phyloP scores from a whole-genome alignment of 2,888 invertebrate genomes.

The Hyppa rectilinea region DNA sequence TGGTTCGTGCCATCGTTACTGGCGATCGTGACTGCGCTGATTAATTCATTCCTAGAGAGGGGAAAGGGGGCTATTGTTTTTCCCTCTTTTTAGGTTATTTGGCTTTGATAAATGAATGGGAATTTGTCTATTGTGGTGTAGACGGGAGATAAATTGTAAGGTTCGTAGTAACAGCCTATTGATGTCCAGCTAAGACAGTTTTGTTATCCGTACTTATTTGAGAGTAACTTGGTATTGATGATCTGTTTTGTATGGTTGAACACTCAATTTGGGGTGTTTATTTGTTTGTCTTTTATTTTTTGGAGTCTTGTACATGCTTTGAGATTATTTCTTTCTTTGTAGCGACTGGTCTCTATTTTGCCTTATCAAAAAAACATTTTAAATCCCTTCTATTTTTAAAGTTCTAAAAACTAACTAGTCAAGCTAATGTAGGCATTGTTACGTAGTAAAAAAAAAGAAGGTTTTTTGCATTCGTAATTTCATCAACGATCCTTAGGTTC shows the following conservation, averaged over 20 bases:
- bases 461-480: not conserved
- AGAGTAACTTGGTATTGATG: slow-evolving; percentile 44
- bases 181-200: slow-evolving; percentile 57
- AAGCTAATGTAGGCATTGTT: not conserved
- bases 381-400: not conserved
- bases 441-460: too few relatives aligned
- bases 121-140: slow-evolving; percentile 73
- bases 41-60: slow-evolving; percentile 79
- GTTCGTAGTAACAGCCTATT: slow-evolving; percentile 61
- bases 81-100: slow-evolving; percentile 75
- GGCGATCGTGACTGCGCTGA: slow-evolving; percentile 86
- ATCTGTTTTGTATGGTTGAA: slow-evolving; percentile 29
- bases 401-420: not conserved
- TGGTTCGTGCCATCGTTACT: slow-evolving; percentile 85
- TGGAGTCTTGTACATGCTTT: not conserved
- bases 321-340: not conserved
- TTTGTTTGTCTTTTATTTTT: slow-evolving; percentile 1
- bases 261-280: slow-evolving; percentile 34
- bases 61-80: slow-evolving; percentile 76
- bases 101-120: slow-evolving; percentile 75
- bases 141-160: slow-evolving; percentile 69
- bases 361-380: not conserved
- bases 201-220: slow-evolving; percentile 51
- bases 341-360: not conserved
- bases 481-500: not conserved